phyloP scores from a whole-genome alignment of 2,797 vertebrate genomes.

The Enteromius thamalakanensis region DNA sequence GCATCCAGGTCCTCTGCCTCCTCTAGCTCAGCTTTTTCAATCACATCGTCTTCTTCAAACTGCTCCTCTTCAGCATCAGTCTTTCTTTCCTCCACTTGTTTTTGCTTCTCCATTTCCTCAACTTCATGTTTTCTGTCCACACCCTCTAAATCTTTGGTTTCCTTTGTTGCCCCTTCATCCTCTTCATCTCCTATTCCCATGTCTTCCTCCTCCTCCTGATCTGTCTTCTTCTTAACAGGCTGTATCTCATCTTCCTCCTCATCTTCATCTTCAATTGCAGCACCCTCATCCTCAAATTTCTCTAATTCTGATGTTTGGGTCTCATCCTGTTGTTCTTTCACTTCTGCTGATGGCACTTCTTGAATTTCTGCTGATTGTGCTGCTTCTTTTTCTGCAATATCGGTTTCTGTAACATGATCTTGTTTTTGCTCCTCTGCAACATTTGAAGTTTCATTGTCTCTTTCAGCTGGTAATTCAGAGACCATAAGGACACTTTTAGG shows the following conservation, averaged over 20 bases:
- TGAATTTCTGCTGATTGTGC: conserved; percentile 59
- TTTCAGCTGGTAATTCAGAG: conserved; percentile 55
- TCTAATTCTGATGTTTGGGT: conserved; percentile 67
- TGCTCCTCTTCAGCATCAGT: conserved; percentile 67
- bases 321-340: conserved; percentile 55
- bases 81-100: conserved; percentile 69
- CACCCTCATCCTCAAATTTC: conserved; percentile 77
- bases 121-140: conserved; percentile 78
- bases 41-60: conserved; percentile 78
- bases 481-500: conserved; percentile 50
- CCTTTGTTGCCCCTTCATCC: conserved; percentile 74
- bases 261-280: conserved; percentile 72
- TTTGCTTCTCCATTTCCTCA: conserved; percentile 80
- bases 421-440: conserved; percentile 62
- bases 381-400: conserved; percentile 66
- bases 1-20: conserved; percentile 85
- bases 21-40: conserved; percentile 90
- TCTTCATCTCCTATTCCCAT: conserved; percentile 85
- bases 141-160: conserved; percentile 73
- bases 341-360: conserved; percentile 62
- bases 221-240: conserved; percentile 63
- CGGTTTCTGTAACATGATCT: conserved; percentile 57
- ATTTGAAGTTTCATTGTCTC: conserved; percentile 33
- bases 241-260: conserved; percentile 70
- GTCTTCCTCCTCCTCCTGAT: conserved; percentile 69